A percentile compares a stretch with the other conserved stretches of the same genome.
Evolutionary conservation across 2,113 vertebrate species (phyloP).

Genomic region (Pandion haliaetus): DNA sequence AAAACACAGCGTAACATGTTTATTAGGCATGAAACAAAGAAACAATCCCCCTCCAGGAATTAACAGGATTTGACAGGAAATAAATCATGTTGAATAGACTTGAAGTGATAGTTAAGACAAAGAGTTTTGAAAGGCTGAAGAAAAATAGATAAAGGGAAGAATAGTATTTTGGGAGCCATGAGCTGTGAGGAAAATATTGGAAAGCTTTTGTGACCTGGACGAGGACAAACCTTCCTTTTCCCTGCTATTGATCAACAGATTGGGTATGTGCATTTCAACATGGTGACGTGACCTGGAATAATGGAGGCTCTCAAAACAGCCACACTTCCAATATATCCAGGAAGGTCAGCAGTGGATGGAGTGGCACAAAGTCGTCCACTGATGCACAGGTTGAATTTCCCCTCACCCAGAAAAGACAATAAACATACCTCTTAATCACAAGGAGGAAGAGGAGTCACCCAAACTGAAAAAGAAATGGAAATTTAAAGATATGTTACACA

Average conservation of each 20-base stretch:
- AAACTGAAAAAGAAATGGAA: neutral
- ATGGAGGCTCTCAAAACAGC: neutral
- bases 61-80: neutral
- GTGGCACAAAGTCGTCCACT: neutral
- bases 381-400: neutral
- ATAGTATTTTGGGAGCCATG: neutral
- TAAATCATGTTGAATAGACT: neutral
- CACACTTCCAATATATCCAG: neutral
- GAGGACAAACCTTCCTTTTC: neutral
- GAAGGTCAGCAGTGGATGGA: neutral
- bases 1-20: neutral
- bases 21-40: neutral
- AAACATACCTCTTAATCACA: neutral
- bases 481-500: neutral
- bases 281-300: accelerated
- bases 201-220: neutral
- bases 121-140: neutral
- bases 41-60: neutral
- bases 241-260: neutral
- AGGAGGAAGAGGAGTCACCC: neutral
- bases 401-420: neutral
- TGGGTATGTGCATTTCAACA: neutral
- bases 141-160: neutral
- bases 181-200: neutral
- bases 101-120: neutral